phyloP scores from a whole-genome alignment of 35 echinoderm and acorn worm species.

The Apostichopus japonicus region DNA sequence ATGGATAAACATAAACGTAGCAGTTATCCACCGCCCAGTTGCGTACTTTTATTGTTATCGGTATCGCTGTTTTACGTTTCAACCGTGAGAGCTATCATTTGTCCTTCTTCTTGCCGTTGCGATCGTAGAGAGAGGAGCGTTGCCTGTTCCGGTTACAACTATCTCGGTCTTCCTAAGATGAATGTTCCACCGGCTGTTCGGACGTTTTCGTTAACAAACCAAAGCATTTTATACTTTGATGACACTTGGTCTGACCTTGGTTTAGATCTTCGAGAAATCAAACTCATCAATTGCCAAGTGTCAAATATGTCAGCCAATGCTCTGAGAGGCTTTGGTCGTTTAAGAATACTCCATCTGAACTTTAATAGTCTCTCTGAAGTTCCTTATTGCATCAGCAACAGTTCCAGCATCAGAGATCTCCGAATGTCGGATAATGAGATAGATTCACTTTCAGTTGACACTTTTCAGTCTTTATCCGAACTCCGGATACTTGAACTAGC shows the following conservation, averaged over 20 bases:
- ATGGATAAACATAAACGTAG: background rate
- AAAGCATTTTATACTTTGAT: background rate
- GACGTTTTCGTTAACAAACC: constrained; percentile 20
- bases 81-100: background rate
- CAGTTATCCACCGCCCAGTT: background rate
- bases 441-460: background rate
- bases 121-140: constrained; percentile 22
- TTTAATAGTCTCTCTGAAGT: background rate
- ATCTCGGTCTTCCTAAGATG: background rate
- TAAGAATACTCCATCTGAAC: constrained; percentile 2
- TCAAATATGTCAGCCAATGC: constrained; percentile 2
- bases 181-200: constrained; percentile 4
- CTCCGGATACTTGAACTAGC: constrained; percentile 21
- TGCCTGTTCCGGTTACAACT: background rate
- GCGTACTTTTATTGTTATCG: background rate
- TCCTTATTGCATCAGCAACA: background rate
- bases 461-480: background rate
- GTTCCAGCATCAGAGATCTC: constrained; percentile 32
- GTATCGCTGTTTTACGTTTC: background rate
- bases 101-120: background rate
- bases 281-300: background rate
- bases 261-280: constrained; percentile 9
- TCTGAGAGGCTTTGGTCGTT: constrained; percentile 2
- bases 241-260: constrained; percentile 3
- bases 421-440: constrained; percentile 13